phyloP scores from a whole-genome alignment of 2,888 invertebrate genomes.

The Eudemis profundana region DNA sequence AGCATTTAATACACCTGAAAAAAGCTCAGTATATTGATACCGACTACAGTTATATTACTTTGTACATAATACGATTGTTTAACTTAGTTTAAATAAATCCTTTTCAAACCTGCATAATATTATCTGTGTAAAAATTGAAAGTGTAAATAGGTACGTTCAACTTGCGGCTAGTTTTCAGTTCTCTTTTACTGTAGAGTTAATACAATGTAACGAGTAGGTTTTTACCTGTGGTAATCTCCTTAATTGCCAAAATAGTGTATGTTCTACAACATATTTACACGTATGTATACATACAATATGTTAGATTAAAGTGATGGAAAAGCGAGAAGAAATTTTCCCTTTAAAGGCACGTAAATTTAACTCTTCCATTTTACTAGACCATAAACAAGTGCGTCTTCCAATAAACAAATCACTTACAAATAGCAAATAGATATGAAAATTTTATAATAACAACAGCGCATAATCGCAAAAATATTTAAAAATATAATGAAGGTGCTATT shows the following conservation, averaged over 20 bases:
- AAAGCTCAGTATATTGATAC: conserved; percentile 75
- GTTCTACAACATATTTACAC: conserved; percentile 50
- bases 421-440: conserved; percentile 19
- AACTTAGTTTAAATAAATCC: conserved; percentile 46
- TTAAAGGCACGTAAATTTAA: conserved; percentile 27
- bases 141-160: conserved; percentile 38
- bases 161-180: conserved; percentile 36
- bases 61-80: conserved; percentile 44
- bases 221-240: conserved; percentile 83
- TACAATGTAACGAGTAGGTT: conserved; percentile 56
- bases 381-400: conserved; percentile 33
- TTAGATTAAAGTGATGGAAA: conserved; percentile 45
- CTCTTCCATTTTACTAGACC: conserved; percentile 13
- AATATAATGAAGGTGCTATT: conserved; percentile 64
- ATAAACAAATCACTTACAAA: conserved; percentile 11
- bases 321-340: conserved; percentile 33
- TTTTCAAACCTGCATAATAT: conserved; percentile 59
- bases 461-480: conserved; percentile 17
- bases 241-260: conserved; percentile 83
- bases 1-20: conserved; percentile 83
- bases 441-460: conserved; percentile 13
- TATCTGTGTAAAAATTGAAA: conserved; percentile 41
- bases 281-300: conserved; percentile 35
- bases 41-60: conserved; percentile 53
- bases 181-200: conserved; percentile 42